These are phyloP conservation scores for Smithornis capensis DNA, from an alignment of 2,113 vertebrate genomes.

Conservation along the genomic window DNA sequence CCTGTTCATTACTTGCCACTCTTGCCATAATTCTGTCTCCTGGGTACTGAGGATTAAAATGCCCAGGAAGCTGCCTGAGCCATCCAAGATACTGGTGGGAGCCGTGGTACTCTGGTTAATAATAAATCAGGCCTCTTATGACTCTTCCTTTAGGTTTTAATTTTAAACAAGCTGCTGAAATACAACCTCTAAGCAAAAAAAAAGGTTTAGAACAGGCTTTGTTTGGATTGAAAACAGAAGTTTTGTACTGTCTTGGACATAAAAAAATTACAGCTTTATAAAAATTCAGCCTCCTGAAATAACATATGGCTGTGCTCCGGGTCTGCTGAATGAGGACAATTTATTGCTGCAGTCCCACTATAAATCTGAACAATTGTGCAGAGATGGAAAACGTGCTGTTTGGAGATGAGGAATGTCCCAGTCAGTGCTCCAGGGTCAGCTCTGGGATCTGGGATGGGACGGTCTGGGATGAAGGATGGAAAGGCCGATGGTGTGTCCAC, in stretches of 20 bases:
- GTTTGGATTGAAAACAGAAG: background rate
- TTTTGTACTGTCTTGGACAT: background rate
- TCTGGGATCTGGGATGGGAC: fast-evolving
- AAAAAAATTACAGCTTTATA: background rate
- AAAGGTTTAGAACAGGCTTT: background rate
- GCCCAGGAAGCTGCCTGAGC: background rate
- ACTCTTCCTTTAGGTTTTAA: background rate
- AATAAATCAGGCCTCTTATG: background rate
- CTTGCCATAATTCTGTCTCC: background rate
- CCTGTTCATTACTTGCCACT: background rate
- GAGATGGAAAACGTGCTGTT: background rate
- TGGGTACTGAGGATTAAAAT: background rate
- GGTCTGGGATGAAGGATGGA: fast-evolving
- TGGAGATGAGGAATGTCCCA: background rate
- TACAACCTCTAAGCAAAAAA: background rate
- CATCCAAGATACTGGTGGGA: background rate
- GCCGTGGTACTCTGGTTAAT: background rate
- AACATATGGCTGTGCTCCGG: background rate
- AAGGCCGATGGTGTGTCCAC: fast-evolving
- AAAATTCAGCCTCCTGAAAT: background rate
- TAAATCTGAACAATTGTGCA: background rate
- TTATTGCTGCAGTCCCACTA: background rate
- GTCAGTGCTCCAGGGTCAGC: background rate
- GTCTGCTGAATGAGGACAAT: background rate
- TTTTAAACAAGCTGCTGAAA: background rate